A percentile compares a stretch with the other conserved stretches of the same genome.
Conservation (phyloP, 2,888 invertebrate genomes). For the Odontocolon sp. region DNA sequence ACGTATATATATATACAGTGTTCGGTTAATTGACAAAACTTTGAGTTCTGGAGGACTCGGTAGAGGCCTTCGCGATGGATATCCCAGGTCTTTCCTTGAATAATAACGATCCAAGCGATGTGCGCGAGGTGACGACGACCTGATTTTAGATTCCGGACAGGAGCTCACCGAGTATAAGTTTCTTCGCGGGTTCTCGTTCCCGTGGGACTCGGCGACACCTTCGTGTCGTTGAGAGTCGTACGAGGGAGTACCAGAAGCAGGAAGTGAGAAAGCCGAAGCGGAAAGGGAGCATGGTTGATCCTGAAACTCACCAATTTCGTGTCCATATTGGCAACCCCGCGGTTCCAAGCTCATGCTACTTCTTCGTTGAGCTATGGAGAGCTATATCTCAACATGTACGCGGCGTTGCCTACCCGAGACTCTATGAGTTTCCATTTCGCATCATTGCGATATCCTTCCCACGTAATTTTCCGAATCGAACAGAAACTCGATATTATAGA, state of each 20-base stretch:
- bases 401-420: no score
- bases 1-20: not conserved
- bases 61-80: slow-evolving; percentile 62
- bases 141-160: slow-evolving; percentile 72
- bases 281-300: slow-evolving; percentile 6
- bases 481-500: not conserved
- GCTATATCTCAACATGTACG: not conserved
- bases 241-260: no score
- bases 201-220: slow-evolving; percentile 44
- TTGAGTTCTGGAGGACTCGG: slow-evolving; percentile 29
- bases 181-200: slow-evolving; percentile 34
- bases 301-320: slow-evolving; percentile 41
- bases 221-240: slow-evolving; percentile 43
- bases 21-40: slow-evolving; percentile 55
- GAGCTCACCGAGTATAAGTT: slow-evolving; percentile 68
- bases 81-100: slow-evolving; percentile 68
- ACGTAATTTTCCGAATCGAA: not conserved
- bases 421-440: not conserved
- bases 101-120: slow-evolving; percentile 62
- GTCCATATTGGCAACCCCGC: slow-evolving; percentile 42
- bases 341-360: slow-evolving; percentile 4
- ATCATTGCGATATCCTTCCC: not conserved
- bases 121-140: slow-evolving; percentile 63
- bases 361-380: not conserved
- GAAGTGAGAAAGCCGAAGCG: slow-evolving; percentile 37